phyloP scores from a whole-genome alignment of 2,113 vertebrate species.

The Eclectus roratus region DNA sequence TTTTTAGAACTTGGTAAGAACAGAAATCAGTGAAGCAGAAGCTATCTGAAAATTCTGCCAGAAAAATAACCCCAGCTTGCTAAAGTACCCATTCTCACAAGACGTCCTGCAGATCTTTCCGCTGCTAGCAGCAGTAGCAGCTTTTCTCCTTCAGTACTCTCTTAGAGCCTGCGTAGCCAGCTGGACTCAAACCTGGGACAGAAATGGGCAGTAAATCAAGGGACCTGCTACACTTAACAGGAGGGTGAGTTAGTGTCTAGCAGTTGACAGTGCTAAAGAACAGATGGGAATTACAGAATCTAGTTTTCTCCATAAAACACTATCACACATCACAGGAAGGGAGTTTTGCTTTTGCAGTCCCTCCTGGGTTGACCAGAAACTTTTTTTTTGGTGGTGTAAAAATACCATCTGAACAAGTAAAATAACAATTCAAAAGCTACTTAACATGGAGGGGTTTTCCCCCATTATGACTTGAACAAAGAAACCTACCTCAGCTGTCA shows the following conservation, averaged over 20 bases:
- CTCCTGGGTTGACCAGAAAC: background rate
- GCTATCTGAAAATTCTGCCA: background rate
- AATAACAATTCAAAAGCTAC: background rate
- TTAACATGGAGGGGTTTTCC: background rate
- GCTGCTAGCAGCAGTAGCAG: fast-evolving
- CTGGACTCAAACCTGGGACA: background rate
- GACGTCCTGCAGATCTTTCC: background rate
- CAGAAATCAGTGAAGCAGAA: background rate
- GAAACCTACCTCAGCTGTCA: background rate
- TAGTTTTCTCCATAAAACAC: background rate
- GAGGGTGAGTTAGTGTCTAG: background rate
- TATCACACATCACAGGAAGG: background rate
- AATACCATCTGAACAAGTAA: background rate
- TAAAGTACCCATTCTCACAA: background rate
- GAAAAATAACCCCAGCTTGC: background rate
- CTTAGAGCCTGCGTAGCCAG: background rate
- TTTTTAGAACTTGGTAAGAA: background rate
- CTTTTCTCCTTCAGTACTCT: background rate
- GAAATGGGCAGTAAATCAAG: background rate
- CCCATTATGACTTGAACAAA: background rate
- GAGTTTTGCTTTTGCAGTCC: background rate
- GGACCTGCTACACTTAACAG: background rate
- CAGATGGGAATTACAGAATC: background rate
- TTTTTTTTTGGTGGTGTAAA: background rate
- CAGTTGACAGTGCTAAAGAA: background rate